Evolutionary conservation across 2,113 vertebrate species (phyloP).

Genomic region (Podarcis raffonei): DNA sequence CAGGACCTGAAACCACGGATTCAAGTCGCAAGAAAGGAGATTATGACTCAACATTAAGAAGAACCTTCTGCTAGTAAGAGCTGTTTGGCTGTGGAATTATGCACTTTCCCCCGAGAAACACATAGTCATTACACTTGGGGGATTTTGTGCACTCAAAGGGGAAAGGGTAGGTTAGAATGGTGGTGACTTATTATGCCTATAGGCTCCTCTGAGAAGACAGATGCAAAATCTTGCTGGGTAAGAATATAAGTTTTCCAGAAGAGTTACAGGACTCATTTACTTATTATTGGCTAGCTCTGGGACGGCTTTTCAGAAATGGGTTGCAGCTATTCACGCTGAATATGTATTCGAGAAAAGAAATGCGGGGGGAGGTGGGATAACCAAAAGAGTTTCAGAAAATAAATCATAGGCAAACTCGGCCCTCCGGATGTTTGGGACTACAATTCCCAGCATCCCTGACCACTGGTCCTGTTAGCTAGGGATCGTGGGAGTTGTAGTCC

Average conservation of each 20-base stretch:
- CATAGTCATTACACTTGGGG: not conserved
- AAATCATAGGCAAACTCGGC: not conserved
- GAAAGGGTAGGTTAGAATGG: not conserved
- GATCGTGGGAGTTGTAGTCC: too few relatives aligned
- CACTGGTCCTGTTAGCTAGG: too few relatives aligned
- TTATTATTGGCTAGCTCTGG: not conserved
- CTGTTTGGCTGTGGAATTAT: not conserved
- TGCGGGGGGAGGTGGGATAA: too few relatives aligned
- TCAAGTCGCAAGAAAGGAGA: too few relatives aligned
- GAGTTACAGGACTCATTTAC: too few relatives aligned
- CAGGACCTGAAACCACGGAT: too few relatives aligned
- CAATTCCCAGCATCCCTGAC: too few relatives aligned
- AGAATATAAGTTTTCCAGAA: not conserved
- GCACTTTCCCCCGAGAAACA: constrained; percentile 25
- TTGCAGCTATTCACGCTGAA: not conserved
- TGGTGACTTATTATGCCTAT: not conserved
- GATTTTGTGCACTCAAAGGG: not conserved
- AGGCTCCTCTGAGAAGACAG: not conserved
- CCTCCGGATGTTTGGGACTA: too few relatives aligned
- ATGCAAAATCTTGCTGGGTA: not conserved
- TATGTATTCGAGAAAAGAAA: not conserved
- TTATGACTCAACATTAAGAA: too few relatives aligned
- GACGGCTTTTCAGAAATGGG: not conserved
- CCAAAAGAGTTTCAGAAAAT: not conserved
- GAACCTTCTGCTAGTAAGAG: too few relatives aligned